phyloP scores from a whole-genome alignment of 2,113 vertebrate species.

The Mystacornis crossleyi region DNA sequence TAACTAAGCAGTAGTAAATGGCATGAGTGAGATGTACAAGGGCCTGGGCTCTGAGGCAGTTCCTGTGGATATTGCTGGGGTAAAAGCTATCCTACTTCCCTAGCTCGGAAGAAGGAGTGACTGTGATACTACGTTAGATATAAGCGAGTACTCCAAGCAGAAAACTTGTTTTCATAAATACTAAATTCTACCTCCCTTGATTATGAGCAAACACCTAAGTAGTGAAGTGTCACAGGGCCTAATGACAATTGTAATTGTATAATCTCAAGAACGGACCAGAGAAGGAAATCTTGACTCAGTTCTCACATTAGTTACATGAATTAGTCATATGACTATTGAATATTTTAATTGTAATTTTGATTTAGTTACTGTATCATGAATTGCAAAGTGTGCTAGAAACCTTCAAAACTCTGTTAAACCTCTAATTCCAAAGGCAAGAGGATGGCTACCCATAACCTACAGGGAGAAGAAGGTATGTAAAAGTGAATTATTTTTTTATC shows the following conservation, averaged over 20 bases:
- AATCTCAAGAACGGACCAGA: neutral
- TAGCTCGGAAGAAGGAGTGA: neutral
- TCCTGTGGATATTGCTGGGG: neutral
- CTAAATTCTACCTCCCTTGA: neutral
- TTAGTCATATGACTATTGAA: neutral
- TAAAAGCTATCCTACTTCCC: neutral
- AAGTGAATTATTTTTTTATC: neutral
- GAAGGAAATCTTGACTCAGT: neutral
- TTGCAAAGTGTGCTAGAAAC: neutral
- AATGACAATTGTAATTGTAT: neutral
- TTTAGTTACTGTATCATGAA: neutral
- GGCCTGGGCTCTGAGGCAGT: neutral
- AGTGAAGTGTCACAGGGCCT: neutral
- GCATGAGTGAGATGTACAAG: rapidly evolving
- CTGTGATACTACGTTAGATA: neutral
- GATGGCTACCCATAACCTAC: neutral
- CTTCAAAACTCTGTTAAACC: neutral
- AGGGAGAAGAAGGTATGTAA: neutral
- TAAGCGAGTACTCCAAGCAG: neutral
- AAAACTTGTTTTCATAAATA: neutral
- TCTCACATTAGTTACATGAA: neutral
- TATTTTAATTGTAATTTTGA: neutral
- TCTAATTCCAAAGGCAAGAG: neutral
- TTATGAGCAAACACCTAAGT: neutral
- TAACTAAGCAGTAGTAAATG: neutral